Evolutionary conservation across 1,140 invertebrate species (phyloP), one percentile per base, ranked within the genome.

Genomic region (Heterodera schachtii): DNA sequence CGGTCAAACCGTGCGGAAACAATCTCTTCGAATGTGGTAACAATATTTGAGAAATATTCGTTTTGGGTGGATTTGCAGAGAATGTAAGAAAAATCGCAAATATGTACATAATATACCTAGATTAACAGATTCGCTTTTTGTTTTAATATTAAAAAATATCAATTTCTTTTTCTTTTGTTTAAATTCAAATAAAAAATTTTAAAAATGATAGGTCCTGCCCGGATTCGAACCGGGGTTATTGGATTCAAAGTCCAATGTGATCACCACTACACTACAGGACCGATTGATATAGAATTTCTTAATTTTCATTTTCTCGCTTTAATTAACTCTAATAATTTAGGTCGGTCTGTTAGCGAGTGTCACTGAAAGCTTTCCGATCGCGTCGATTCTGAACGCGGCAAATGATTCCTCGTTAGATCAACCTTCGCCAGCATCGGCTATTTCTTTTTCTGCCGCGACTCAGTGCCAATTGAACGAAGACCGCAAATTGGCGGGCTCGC

Each of bases 1-100:
- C 96, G 95, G 90, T 94, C 95, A 3, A 92, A 93, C 70, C 95
- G 94, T 90, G 92, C 96, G 64, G 94, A 94, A 89, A 93, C 96
- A 44, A 94, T 97, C 66, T 94, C 93, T 49, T 78, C 77, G 3
- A 78, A 70, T 49, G 77, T 66, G 31, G 77, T 78, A 69, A 71
- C 11, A 11, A n/a, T 4, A 31, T 52, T 52, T 52, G 49, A 52
- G 11, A 52, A 52, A 52, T 8, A 8, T 52, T 52, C 49, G 21
- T 31, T 11, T 0, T 1, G 43, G 21, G 4, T 11, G 1, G 3
- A 75, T 44, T 8, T 31, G 0, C 1, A 31, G 31, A 31, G 31
- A 0, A 31, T 31, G 31, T 31, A 31, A 31, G 31, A 31, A 31
- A 31, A 31, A 31, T n/a, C n/a, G n/a, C n/a, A n/a, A n/a, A n/a